Evolutionary conservation across 2,797 vertebrate species (phyloP).

Genomic region (Australoheros facetus): DNA sequence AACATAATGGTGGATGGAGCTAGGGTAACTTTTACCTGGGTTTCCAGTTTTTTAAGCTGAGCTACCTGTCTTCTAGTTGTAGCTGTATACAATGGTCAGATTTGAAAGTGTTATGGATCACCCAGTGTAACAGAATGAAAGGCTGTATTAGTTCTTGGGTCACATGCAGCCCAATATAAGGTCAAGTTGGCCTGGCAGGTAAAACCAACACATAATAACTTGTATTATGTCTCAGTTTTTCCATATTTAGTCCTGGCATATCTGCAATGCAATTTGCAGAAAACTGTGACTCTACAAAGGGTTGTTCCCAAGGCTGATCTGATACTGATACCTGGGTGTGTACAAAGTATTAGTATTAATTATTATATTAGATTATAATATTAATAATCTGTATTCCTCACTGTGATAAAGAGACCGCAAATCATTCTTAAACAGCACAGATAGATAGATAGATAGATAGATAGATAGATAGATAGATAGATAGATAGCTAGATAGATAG

Average conservation of each 20-base stretch:
- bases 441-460: too few species aligned
- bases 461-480: too few species aligned
- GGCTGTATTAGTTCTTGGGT: background rate
- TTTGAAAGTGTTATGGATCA: too few species aligned
- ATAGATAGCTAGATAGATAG: too few species aligned
- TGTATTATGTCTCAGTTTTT: background rate
- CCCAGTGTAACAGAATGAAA: background rate
- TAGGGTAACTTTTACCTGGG: too few species aligned
- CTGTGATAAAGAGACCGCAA: background rate
- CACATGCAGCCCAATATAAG: background rate
- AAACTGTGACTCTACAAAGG: background rate
- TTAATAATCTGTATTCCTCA: background rate
- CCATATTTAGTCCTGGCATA: background rate
- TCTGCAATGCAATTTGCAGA: background rate
- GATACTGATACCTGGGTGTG: background rate
- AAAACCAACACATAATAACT: background rate
- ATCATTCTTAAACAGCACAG: background rate
- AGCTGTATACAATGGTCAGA: too few species aligned
- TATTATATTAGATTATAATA: background rate
- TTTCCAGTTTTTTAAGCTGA: too few species aligned
- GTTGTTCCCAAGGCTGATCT: background rate
- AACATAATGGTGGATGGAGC: background rate
- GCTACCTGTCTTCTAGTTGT: too few species aligned
- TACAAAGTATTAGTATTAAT: background rate
- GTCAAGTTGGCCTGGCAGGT: background rate